Base-by-base conservation (phyloP, 2,113 vertebrate genomes). In the Sebastes fasciatus region DNA sequence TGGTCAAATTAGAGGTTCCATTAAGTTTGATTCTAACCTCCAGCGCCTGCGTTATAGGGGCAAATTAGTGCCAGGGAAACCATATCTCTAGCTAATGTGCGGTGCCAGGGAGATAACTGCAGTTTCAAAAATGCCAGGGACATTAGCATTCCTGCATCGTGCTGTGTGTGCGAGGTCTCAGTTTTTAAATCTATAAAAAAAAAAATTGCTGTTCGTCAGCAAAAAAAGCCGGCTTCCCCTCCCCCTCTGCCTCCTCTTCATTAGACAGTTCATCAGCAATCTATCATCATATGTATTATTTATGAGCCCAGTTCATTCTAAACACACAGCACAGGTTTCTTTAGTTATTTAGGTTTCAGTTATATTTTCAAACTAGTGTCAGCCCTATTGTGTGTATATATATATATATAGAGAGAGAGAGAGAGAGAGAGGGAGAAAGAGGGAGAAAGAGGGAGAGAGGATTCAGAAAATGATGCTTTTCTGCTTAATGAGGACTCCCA, bases 201-300 rank as follows among this genome's bases (percentile, higher is more conserved):
- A 83, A 83, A 86, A 92, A 78, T 74, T 88, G 85, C 84, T 54
- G 73, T 88, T 91, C 61, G 84, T 92, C 93, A 94, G 92, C 89
- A 90, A 86, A 90, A 34, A 89, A 90, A 69, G n/a, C 42, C 21
- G 19, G 11, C 60, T 40, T 14, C 66, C 69, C 69, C 23, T 14
- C 40, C 52, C 52, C 70, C 80, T 46, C 71, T 45, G 72, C 84
- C 86, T 87, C 86, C 77, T 84, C 65, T 92, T 94, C 89, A 94
- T 95, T 94, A 94, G 86, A 93, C 86, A 92, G 88, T 90, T 95
- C 91, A 94, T 95, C 92, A 93, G 91, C 85, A 89, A 92, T 92
- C 89, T 88, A 89, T 94, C 86, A 90, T 82, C 75, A 72, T 84
- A 91, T 95, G 92, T 88, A 80, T 93, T 91, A 94, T 95, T 94